A percentile compares a stretch with the other conserved stretches of the same genome.
Conservation (phyloP, 1,140 invertebrate species). For the Neodiprion lecontei region DNA sequence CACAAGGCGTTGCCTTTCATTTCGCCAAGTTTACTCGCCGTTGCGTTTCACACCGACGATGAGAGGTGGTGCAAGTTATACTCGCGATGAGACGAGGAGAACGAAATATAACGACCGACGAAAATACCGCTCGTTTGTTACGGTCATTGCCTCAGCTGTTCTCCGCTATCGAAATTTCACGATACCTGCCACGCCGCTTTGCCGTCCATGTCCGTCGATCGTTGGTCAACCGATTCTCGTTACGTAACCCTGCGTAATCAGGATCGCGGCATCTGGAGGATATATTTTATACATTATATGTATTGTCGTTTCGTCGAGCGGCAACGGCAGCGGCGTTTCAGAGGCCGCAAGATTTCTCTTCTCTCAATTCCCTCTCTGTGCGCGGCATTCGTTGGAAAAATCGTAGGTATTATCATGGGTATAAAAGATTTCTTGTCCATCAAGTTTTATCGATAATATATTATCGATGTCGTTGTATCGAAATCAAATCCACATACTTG, state of each 20-base stretch:
- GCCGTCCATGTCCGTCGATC: neutral
- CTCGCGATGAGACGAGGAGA: no score
- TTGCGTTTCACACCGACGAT: no score
- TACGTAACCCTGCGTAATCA: neutral
- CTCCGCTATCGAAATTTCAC: no score
- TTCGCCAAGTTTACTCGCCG: neutral
- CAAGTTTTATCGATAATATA: no score
- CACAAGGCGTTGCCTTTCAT: neutral
- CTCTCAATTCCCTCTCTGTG: no score
- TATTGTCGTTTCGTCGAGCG: neutral
- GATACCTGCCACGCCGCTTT: neutral
- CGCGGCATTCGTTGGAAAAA: no score
- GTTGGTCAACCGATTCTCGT: neutral
- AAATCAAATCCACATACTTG: no score
- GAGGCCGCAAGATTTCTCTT: no score
- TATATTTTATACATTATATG: neutral
- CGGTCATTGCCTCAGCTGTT: neutral
- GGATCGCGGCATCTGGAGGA: neutral
- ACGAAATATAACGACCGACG: neutral
- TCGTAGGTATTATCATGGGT: no score
- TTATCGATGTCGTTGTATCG: no score
- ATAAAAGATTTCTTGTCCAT: no score
- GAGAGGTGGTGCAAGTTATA: no score
- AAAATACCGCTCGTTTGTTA: slow-evolving; percentile 3
- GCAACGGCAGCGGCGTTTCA: neutral